These are phyloP conservation scores for Lepidurus apus DNA, from an alignment of 1,140 invertebrate genomes.

Conservation along the genomic window DNA sequence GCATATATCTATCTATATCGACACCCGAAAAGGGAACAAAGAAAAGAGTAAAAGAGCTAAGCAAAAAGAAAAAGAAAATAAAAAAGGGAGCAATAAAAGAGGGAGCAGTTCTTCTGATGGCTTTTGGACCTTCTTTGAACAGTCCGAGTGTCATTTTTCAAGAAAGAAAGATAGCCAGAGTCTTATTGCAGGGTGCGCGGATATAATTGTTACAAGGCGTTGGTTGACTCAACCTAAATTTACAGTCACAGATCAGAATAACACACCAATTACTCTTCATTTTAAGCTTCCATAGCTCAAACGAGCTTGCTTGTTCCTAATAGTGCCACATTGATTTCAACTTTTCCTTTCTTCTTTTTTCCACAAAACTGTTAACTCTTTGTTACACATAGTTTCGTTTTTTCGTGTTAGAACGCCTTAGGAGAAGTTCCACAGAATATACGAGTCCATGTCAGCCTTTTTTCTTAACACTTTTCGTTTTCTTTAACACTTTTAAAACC, in stretches of 20 bases:
- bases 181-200: not conserved
- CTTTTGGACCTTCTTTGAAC: not conserved
- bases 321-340: not conserved
- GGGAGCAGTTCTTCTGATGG: not conserved
- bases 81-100: not conserved
- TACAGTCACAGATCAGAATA: not conserved
- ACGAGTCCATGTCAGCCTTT: too few relatives aligned
- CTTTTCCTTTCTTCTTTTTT: not conserved
- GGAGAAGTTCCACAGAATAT: too few relatives aligned
- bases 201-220: constrained; percentile 12
- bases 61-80: not conserved
- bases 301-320: not conserved
- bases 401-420: not conserved
- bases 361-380: not conserved
- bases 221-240: not conserved
- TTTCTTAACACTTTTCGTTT: not conserved
- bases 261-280: constrained; percentile 14
- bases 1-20: not conserved
- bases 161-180: not conserved
- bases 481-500: not conserved
- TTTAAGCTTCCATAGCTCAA: not conserved
- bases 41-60: not conserved
- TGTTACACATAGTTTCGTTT: not conserved
- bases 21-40: not conserved
- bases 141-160: not conserved